These are phyloP conservation scores for Heliothis virescens DNA, from an alignment of 1,140 invertebrate species.

Conservation along the genomic window DNA sequence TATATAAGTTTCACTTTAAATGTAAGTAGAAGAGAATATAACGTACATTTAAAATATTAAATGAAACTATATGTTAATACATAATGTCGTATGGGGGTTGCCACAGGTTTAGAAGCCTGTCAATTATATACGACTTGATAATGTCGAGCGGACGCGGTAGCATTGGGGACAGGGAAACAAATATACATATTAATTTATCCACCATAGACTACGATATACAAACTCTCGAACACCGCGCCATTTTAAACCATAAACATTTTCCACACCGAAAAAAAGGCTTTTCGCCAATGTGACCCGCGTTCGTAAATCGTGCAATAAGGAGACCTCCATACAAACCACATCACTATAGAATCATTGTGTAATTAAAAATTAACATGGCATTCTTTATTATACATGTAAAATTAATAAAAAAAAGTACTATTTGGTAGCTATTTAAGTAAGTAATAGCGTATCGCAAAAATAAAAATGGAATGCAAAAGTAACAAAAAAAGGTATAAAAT, in stretches of 20 bases:
- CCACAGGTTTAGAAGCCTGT: slow-evolving; percentile 38
- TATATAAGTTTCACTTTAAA: slow-evolving; percentile 72
- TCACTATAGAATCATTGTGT: slow-evolving; percentile 67
- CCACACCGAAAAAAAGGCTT: not conserved
- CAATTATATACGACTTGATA: slow-evolving; percentile 19
- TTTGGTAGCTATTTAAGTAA: slow-evolving; percentile 84
- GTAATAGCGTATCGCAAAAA: slow-evolving; percentile 72
- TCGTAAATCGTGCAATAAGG: slow-evolving; percentile 61
- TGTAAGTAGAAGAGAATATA: slow-evolving; percentile 79
- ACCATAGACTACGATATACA: too few species aligned
- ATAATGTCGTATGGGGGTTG: slow-evolving; percentile 61
- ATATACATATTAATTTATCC: too few species aligned
- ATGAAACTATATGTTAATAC: slow-evolving; percentile 63
- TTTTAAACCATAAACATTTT: too few species aligned
- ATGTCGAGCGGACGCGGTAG: slow-evolving; percentile 15
- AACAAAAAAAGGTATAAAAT: slow-evolving; percentile 63
- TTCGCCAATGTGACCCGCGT: not conserved
- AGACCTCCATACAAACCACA: slow-evolving; percentile 49
- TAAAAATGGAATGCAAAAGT: slow-evolving; percentile 62
- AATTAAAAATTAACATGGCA: slow-evolving; percentile 67
- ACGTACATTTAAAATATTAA: slow-evolving; percentile 68
- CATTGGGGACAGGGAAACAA: not conserved
- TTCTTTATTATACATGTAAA: slow-evolving; percentile 83
- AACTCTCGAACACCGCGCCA: too few species aligned
- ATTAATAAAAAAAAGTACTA: slow-evolving; percentile 74